A percentile compares a stretch with the other conserved stretches of the same genome.
Evolutionary conservation across 1,140 invertebrate genomes (phyloP).

Genomic region (Tetraneura akinire): DNA sequence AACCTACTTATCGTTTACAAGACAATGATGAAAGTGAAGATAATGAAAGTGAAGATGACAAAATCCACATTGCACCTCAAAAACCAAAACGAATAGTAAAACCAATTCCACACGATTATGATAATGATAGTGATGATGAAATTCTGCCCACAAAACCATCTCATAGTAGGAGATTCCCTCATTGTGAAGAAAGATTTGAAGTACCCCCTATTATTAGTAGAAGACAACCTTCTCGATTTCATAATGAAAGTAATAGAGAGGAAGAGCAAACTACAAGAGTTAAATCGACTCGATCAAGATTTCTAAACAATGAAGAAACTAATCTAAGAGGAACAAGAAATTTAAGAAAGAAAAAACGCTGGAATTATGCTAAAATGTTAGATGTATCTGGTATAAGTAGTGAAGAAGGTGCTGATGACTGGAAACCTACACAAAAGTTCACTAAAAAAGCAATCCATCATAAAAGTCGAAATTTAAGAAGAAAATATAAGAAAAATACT

Average conservation of each 20-base stretch:
- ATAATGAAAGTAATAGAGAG: conserved; percentile 9
- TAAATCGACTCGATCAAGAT: conserved; percentile 20
- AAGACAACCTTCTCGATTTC: conserved; percentile 23
- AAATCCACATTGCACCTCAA: background rate
- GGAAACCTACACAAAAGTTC: conserved; percentile 28
- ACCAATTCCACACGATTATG: conserved; percentile 3
- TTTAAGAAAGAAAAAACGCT: conserved; percentile 44
- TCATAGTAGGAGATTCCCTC: conserved; percentile 4
- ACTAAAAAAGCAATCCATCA: background rate
- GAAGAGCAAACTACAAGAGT: conserved; percentile 5
- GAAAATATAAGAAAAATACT: conserved; percentile 9
- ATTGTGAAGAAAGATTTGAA: conserved; percentile 34
- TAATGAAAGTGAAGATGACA: conserved; percentile 30
- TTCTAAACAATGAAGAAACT: conserved; percentile 28
- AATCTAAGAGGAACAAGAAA: conserved; percentile 44
- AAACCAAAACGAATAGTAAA: background rate
- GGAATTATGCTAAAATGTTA: conserved; percentile 53
- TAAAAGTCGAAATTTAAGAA: background rate
- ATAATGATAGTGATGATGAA: conserved; percentile 37
- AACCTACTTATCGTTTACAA: conserved; percentile 32
- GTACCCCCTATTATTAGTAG: conserved; percentile 39
- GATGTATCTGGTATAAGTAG: conserved; percentile 47
- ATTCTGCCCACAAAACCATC: conserved; percentile 35
- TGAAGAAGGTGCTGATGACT: conserved; percentile 28
- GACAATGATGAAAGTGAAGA: conserved; percentile 31